Evolutionary conservation across 53 echinoderm and acorn worm genomes (phyloP), one percentile per base, ranked within the genome.

Genomic region (Paracentrotus lividus): DNA sequence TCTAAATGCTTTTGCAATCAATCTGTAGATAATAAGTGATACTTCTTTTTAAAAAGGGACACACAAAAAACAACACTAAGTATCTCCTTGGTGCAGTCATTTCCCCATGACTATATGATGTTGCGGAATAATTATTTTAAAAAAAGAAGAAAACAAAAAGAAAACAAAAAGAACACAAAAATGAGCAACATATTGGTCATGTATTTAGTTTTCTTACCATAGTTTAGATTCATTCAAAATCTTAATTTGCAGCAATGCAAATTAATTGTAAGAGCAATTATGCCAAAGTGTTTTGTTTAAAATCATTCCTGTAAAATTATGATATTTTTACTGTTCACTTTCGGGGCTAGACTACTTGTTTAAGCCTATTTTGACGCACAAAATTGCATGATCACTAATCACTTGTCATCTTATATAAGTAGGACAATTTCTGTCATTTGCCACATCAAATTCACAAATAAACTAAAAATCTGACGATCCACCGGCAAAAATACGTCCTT

Each of bases 361-460:
- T n/a, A 45, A 81, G 81, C 81, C 72, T 47, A 81, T 47, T 81
- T 47, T 72, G 40, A 40, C 72, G 5, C 72, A 72, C 36, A 8
- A 72, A 72, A 72, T 6, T 56, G 86, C 55, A 56, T 86, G 86
- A 86, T 86, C 57, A 54, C 33, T 34, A 86, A 86, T 54, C 86
- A 56, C 56, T 34, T 33, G 86, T 56, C 86, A n/a, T 81, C 8
- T 45, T 4, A 12, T 12, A 47, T 45, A 81, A 47, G 12, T 4
- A 12, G 8, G 81, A 81, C 81, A 47, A 47, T 47, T 81, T n/a
- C 44, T 47, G 81, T 81, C 81, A 81, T 47, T 81, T 81, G 49
- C 81, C 81, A 81, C 27, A 10, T 81, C 49, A 45, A 81, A 24
- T 81, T 81, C 44, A 1, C 47, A n/a, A 27, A 24, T 81, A 81